phyloP scores from a whole-genome alignment of 2,888 invertebrate genomes.

The Eurytoma adleriae region DNA sequence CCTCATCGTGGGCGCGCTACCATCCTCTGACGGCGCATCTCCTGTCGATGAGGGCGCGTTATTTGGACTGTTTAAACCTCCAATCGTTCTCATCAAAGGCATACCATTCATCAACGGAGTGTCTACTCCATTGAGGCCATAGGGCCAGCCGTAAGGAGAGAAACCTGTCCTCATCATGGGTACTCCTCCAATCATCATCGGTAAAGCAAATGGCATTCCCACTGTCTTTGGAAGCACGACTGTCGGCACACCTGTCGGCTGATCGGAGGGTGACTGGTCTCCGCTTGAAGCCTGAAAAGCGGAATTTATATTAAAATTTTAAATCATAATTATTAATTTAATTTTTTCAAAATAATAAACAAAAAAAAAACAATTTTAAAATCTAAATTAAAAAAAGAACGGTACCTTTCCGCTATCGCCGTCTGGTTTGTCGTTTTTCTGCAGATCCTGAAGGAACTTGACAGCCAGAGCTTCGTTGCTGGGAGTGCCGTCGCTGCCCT shows the following conservation, averaged over 20 bases:
- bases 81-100: not conserved
- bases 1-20: not conserved
- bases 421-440: conserved; percentile 16
- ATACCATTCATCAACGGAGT: no score
- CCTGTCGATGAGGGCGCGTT: not conserved
- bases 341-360: not conserved
- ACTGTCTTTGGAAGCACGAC: no score
- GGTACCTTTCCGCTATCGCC: not conserved
- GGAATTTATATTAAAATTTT: not conserved
- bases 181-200: no score
- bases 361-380: not conserved
- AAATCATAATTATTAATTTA: not conserved
- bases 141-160: no score
- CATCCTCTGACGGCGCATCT: not conserved
- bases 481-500: not conserved
- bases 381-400: not conserved
- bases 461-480: conserved; percentile 37
- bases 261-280: no score
- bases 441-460: conserved; percentile 33
- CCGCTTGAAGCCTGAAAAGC: not conserved
- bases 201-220: no score
- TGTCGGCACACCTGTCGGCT: no score
- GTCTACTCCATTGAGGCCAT: no score
- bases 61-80: not conserved
- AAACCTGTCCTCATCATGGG: no score